phyloP scores from a whole-genome alignment of 2,797 vertebrate genomes.

The Urosaurus nigricauda region DNA sequence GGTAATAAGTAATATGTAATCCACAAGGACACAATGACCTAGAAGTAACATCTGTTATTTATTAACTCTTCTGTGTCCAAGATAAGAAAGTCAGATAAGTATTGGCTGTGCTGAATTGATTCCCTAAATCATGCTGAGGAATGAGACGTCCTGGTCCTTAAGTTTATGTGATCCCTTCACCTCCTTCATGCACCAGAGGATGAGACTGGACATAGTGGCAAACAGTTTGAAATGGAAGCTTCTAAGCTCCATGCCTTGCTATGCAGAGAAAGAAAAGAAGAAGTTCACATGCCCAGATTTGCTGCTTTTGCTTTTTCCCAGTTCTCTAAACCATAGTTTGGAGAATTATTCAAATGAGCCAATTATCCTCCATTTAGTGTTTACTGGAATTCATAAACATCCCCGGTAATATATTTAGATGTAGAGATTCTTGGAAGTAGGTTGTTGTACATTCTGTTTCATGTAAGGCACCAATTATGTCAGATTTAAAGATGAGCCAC shows the following conservation, averaged over 20 bases:
- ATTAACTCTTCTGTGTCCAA: neutral
- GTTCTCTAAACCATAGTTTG: neutral
- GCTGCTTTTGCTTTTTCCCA: neutral
- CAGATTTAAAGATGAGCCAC: neutral
- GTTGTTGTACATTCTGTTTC: rapidly evolving
- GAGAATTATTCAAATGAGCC: neutral
- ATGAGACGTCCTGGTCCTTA: neutral
- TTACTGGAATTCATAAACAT: neutral
- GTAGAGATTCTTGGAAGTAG: slow-evolving; percentile 11
- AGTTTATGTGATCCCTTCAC: too few species aligned
- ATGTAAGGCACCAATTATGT: slow-evolving; percentile 3
- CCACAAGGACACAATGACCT: neutral
- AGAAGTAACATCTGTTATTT: neutral
- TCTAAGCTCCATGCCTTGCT: neutral
- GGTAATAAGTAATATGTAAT: too few species aligned
- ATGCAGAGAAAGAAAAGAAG: neutral
- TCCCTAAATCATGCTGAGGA: neutral
- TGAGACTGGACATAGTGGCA: neutral
- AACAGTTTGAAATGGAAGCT: neutral
- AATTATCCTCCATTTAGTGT: neutral
- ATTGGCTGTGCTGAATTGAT: neutral
- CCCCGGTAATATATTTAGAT: neutral
- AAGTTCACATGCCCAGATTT: neutral
- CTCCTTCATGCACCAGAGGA: neutral
- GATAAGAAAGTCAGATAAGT: neutral